A percentile compares a stretch with the other conserved stretches of the same genome.
Conservation (phyloP, 2,888 invertebrate genomes). For the Tholera decimalis region DNA sequence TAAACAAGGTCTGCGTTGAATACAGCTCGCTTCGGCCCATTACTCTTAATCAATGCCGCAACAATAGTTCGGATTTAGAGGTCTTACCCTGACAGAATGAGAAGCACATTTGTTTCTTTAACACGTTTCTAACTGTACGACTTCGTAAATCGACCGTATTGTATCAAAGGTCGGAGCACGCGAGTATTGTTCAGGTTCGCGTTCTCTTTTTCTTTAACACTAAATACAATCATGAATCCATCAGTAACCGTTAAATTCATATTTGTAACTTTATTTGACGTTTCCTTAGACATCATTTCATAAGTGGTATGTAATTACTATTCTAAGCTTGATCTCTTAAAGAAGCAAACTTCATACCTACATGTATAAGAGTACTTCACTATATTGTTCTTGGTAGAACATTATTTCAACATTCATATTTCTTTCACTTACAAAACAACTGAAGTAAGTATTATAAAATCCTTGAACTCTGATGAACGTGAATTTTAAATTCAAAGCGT, state of each 20-base stretch:
- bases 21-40: constrained; percentile 65
- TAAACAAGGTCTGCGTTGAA: constrained; percentile 58
- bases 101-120: constrained; percentile 69
- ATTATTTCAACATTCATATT: too few species aligned
- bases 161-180: constrained; percentile 34
- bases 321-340: neutral
- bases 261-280: constrained; percentile 27
- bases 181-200: constrained; percentile 42
- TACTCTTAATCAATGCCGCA: constrained; percentile 77
- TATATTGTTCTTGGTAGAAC: neutral
- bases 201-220: constrained; percentile 27
- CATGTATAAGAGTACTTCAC: neutral
- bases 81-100: constrained; percentile 64
- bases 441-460: constrained; percentile 14
- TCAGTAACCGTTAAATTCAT: constrained; percentile 30
- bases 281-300: constrained; percentile 9
- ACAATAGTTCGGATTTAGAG: constrained; percentile 77
- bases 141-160: constrained; percentile 45
- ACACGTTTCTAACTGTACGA: constrained; percentile 32
- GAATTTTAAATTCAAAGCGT: constrained; percentile 14
- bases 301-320: neutral
- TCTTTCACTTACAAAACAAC: constrained; percentile 9
- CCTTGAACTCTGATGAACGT: constrained; percentile 7
- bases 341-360: neutral
- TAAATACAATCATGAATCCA: constrained; percentile 27